Conservation (phyloP, 1,140 invertebrate genomes). For the Heliconius melpomene region DNA sequence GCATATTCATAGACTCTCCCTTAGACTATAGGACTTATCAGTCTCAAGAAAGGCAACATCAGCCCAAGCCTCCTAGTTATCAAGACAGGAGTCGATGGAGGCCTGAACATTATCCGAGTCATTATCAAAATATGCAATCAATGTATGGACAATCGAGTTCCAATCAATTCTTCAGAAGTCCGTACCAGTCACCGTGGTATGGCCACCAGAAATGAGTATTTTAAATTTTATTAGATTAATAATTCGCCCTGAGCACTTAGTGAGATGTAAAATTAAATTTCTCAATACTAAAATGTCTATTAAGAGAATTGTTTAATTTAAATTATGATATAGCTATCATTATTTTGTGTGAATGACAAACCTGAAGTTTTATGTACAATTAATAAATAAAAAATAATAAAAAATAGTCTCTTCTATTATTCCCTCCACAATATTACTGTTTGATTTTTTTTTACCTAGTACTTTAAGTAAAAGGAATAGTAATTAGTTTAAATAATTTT, state of each 20-base stretch:
- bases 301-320: slow-evolving; percentile 31
- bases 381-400: slow-evolving; percentile 28
- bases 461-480: neutral
- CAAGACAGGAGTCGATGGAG: slow-evolving; percentile 42
- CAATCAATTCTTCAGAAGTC: slow-evolving; percentile 61
- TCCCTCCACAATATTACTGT: neutral
- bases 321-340: slow-evolving; percentile 26
- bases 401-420: slow-evolving; percentile 16
- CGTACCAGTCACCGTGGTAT: slow-evolving; percentile 68
- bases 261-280: slow-evolving; percentile 34
- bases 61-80: slow-evolving; percentile 10
- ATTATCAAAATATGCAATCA: slow-evolving; percentile 45
- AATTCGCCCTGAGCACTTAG: slow-evolving; percentile 19
- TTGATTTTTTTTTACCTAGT: neutral
- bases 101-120: slow-evolving; percentile 45
- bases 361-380: slow-evolving; percentile 33
- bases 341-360: slow-evolving; percentile 24
- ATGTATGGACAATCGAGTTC: slow-evolving; percentile 51
- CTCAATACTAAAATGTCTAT: slow-evolving; percentile 28
- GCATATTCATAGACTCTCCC: slow-evolving; percentile 62
- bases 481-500: too few species aligned
- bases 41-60: slow-evolving; percentile 9
- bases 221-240: slow-evolving; percentile 20
- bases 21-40: slow-evolving; percentile 61
- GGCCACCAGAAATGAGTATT: slow-evolving; percentile 54